These are phyloP conservation scores for Drosophila biarmipes DNA, from an alignment of 1,140 invertebrate genomes.

Conservation along the genomic window DNA sequence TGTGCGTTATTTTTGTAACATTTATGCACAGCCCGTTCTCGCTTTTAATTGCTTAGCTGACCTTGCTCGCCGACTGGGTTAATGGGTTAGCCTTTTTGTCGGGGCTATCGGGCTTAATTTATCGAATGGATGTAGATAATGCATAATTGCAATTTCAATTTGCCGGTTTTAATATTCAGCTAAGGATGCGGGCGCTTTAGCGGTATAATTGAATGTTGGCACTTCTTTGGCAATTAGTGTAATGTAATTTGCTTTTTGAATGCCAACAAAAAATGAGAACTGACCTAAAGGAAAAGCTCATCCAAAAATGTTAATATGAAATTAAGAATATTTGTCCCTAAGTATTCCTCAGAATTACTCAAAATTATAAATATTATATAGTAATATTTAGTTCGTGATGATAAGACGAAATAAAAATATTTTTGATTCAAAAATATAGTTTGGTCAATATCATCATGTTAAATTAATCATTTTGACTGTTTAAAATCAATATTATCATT, in stretches of 20 bases:
- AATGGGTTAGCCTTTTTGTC: slow-evolving; percentile 37
- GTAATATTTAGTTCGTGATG: no score
- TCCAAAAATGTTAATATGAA: no score
- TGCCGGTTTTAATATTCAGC: slow-evolving; percentile 30
- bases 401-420: no score
- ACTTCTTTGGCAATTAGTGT: slow-evolving; percentile 21
- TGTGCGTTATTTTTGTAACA: slow-evolving; percentile 43
- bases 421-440: no score
- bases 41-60: slow-evolving; percentile 53
- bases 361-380: no score
- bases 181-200: slow-evolving; percentile 29
- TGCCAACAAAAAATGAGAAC: not conserved
- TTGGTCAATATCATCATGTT: no score
- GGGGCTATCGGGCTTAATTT: slow-evolving; percentile 42
- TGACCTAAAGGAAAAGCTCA: not conserved
- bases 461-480: no score
- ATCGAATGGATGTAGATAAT: slow-evolving; percentile 46
- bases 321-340: no score
- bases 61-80: slow-evolving; percentile 36
- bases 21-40: slow-evolving; percentile 45
- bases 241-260: slow-evolving; percentile 5
- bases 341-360: no score
- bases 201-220: slow-evolving; percentile 17
- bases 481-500: no score
- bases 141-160: slow-evolving; percentile 46